Evolutionary conservation across 2,888 invertebrate species (phyloP), one percentile per base, ranked within the genome.

Genomic region (Atrina japonica): DNA sequence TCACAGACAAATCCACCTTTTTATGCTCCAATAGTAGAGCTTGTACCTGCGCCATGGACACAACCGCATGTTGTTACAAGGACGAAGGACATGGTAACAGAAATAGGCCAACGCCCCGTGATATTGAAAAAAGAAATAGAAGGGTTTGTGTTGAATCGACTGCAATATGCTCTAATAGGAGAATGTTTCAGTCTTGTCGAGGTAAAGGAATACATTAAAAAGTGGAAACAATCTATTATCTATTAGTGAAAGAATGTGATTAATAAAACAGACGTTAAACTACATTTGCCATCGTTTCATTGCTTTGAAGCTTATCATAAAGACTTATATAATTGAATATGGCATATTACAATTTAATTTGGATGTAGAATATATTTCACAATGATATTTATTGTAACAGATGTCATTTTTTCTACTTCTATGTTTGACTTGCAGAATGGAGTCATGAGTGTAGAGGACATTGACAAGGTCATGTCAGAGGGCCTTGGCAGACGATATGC

Each of bases 401-500:
- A n/a, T n/a, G n/a, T n/a, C n/a, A n/a, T n/a, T n/a, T n/a, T n/a
- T n/a, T n/a, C n/a, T n/a, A n/a, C n/a, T n/a, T n/a, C n/a, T n/a
- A n/a, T 18, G 23, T 11, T 49, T 49, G 18, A 49, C 14, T 23
- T 76, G 16, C 70, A 94, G 69, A 95, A 95, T 77, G 96, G 95
- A 23, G 93, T 98, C n/a, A 92, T 98, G 18, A 93, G 94, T 86
- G 96, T 96, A 0, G 93, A 95, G 82, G 98, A 98, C 88, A 93
- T 97, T 3, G 98, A 99, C 87, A 95, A 94, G 83, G 97, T 98
- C 0, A 97, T 98, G 93, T 82, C 95, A 0, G 96, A 96, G 88
- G 98, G 98, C 11, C 93, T 99, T 45, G 98, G 98, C 14, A 95
- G 96, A 93, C 93, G 98, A 58, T 99, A 98, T 88, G 98, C 98